These are phyloP conservation scores for Oryzias melastigma DNA, from an alignment of 2,113 vertebrate species.

Conservation along the genomic window DNA sequence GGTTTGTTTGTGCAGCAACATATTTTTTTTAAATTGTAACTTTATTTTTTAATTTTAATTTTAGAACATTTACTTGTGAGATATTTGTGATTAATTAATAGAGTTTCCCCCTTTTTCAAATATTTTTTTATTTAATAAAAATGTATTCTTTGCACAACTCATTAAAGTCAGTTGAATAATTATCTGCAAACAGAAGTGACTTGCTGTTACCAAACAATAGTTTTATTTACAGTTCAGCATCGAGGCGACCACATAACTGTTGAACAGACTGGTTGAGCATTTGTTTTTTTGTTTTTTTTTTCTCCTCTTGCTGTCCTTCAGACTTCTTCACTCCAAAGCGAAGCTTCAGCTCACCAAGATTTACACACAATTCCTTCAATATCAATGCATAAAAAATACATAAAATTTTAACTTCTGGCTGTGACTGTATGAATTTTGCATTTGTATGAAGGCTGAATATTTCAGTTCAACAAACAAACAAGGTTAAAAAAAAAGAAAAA, in stretches of 20 bases:
- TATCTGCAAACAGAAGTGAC: conserved; percentile 30
- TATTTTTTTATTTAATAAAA: not conserved
- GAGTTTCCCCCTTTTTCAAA: too few species aligned
- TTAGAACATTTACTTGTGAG: too few species aligned
- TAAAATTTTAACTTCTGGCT: too few species aligned
- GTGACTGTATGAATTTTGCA: conserved; percentile 24
- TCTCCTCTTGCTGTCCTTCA: conserved; percentile 59
- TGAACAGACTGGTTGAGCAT: conserved; percentile 65
- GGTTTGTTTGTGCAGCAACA: too few species aligned
- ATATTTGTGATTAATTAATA: too few species aligned
- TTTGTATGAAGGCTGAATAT: too few species aligned
- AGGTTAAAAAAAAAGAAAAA: conserved; percentile 1
- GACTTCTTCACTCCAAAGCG: conserved; percentile 45
- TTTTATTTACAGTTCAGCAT: conserved; percentile 73
- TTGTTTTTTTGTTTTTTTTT: conserved; percentile 44
- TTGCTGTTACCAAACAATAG: conserved; percentile 64
- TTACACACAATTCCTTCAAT: conserved; percentile 19
- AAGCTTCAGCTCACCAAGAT: conserved; percentile 44
- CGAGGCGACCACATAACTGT: conserved; percentile 68
- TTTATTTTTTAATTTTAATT: too few species aligned
- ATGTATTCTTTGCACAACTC: not conserved
- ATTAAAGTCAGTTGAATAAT: conserved; percentile 8
- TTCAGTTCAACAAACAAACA: not conserved
- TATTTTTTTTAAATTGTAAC: too few species aligned
- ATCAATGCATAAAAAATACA: not conserved